These are phyloP conservation scores for Drosophila kambysellisi DNA, from an alignment of 2,888 invertebrate species.

Conservation along the genomic window DNA sequence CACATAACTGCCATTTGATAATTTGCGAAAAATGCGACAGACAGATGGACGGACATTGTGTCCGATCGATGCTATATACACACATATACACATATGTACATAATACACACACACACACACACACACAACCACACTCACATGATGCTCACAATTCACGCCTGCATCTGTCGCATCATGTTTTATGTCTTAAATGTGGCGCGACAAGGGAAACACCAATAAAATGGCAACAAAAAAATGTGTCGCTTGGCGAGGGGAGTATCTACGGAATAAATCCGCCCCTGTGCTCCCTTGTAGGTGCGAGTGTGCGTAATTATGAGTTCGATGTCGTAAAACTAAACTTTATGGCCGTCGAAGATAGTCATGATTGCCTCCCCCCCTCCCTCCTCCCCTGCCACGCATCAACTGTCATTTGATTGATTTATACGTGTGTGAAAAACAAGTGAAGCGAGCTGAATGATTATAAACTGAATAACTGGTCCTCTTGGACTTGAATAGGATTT, in stretches of 20 bases:
- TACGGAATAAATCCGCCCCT: conserved; percentile 35
- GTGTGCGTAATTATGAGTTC: conserved; percentile 72
- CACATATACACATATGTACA: not conserved
- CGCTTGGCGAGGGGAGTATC: not conserved
- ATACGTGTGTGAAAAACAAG: conserved; percentile 69
- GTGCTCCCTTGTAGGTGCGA: conserved; percentile 56
- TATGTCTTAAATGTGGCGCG: conserved; percentile 9
- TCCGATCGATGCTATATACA: conserved; percentile 4
- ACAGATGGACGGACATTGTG: conserved; percentile 38
- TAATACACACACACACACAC: not conserved
- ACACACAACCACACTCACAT: not conserved
- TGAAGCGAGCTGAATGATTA: conserved; percentile 28
- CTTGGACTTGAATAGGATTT: conserved; percentile 46
- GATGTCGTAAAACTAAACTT: conserved; percentile 78
- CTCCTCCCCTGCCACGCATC: not conserved
- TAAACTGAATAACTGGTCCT: conserved; percentile 28
- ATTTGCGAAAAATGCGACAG: conserved; percentile 56
- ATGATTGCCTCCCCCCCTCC: not conserved
- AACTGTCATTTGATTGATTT: conserved; percentile 67
- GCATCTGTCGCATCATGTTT: conserved; percentile 61
- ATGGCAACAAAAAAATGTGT: conserved; percentile 20
- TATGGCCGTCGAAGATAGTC: conserved; percentile 50
- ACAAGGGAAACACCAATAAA: conserved; percentile 27
- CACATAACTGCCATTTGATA: conserved; percentile 52
- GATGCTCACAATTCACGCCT: conserved; percentile 64